These are phyloP conservation scores for Agrotis puta DNA, from an alignment of 2,888 invertebrate genomes.

Conservation along the genomic window DNA sequence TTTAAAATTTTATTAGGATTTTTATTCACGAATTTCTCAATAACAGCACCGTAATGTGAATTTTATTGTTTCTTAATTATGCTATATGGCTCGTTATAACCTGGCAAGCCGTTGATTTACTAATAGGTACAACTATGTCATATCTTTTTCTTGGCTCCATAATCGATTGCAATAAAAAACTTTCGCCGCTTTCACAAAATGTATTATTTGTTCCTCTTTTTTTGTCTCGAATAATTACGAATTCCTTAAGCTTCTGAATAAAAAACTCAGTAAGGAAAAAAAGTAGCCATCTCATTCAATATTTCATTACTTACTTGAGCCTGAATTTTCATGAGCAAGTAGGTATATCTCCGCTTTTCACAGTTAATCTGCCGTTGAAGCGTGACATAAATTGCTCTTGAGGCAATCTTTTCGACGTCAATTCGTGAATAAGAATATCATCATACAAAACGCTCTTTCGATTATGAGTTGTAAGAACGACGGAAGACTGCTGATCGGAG, in stretches of 20 bases:
- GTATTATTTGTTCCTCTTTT: too few species aligned
- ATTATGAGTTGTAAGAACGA: not conserved
- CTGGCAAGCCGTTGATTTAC: too few species aligned
- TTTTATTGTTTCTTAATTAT: too few species aligned
- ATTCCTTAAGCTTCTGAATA: not conserved
- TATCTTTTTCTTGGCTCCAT: too few species aligned
- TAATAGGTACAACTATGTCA: too few species aligned
- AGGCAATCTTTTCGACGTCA: constrained; percentile 21
- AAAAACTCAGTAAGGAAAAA: not conserved
- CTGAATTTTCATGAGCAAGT: not conserved
- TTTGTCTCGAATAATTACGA: not conserved
- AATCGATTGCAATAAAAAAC: too few species aligned
- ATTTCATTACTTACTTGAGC: not conserved
- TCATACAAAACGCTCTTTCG: not conserved
- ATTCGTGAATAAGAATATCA: constrained; percentile 19
- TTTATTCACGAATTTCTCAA: too few species aligned
- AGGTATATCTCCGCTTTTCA: not conserved
- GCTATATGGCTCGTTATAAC: too few species aligned
- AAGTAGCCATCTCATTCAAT: not conserved
- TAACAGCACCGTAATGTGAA: too few species aligned
- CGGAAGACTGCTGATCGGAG: too few species aligned
- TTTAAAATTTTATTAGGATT: too few species aligned
- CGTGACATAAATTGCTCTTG: constrained; percentile 23
- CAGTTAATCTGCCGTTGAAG: constrained; percentile 7
- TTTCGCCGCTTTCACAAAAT: too few species aligned